Evolutionary conservation across 2,888 invertebrate species (phyloP).

Genomic region (Netelia virgata): DNA sequence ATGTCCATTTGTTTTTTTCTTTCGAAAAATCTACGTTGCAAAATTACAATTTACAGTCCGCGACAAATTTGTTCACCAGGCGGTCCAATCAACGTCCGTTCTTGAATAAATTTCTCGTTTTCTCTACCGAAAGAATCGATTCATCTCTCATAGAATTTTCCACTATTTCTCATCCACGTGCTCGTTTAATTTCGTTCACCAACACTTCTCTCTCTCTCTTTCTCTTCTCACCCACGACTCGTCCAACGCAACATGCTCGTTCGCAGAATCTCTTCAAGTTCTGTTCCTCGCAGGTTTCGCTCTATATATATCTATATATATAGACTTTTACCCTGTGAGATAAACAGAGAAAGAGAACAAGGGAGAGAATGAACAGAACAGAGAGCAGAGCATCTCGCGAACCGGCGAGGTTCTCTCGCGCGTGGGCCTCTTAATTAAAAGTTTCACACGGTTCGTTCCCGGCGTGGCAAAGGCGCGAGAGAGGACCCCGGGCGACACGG

Average conservation of each 20-base stretch:
- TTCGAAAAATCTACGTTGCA: too few species aligned
- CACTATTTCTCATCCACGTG: too few species aligned
- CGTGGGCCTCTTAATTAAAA: constrained; percentile 80
- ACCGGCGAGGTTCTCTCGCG: constrained; percentile 54
- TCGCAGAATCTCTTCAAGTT: constrained; percentile 54
- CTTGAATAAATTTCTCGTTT: too few species aligned
- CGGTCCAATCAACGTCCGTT: too few species aligned
- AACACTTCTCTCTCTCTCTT: background rate
- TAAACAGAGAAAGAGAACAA: constrained; percentile 55
- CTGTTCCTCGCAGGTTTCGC: constrained; percentile 44
- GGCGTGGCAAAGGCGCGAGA: constrained; percentile 67
- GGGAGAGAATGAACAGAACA: constrained; percentile 42
- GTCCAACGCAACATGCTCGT: constrained; percentile 22
- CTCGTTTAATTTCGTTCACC: too few species aligned
- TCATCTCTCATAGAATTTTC: too few species aligned
- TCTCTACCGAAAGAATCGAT: too few species aligned
- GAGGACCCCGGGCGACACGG: constrained; percentile 71
- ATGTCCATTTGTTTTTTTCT: background rate
- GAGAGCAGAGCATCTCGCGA: constrained; percentile 52
- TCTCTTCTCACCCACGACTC: background rate
- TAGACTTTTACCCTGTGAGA: background rate
- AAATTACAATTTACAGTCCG: too few species aligned
- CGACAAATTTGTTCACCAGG: too few species aligned
- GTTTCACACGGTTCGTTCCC: constrained; percentile 76
- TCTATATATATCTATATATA: background rate